These are phyloP conservation scores for Lasioglossum vierecki DNA, from an alignment of 2,888 invertebrate genomes.

Conservation along the genomic window DNA sequence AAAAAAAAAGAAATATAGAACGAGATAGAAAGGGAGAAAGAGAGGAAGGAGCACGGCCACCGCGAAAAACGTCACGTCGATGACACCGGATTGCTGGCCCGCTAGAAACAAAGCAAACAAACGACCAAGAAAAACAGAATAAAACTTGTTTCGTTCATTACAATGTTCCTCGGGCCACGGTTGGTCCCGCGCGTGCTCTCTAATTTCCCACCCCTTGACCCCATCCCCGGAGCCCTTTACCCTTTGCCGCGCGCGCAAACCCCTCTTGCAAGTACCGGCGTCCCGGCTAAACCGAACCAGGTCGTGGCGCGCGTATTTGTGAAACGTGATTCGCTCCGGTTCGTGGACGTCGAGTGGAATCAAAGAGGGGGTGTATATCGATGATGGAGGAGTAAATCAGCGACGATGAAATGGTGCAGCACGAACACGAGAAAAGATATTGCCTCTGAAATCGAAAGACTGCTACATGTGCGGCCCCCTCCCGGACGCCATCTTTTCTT, in stretches of 20 bases:
- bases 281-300: slow-evolving; percentile 46
- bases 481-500: background rate
- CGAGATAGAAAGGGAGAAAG: background rate
- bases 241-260: slow-evolving; percentile 30
- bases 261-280: slow-evolving; percentile 24
- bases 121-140: slow-evolving; percentile 32
- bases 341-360: slow-evolving; percentile 46
- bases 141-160: slow-evolving; percentile 58
- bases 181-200: slow-evolving; percentile 37
- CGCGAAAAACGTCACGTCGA: slow-evolving; percentile 35
- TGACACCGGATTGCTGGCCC: slow-evolving; percentile 31
- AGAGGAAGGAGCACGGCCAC: background rate
- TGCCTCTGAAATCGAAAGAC: slow-evolving; percentile 68
- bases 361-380: slow-evolving; percentile 34
- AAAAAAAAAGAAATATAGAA: background rate
- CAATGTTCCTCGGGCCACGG: slow-evolving; percentile 35
- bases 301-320: slow-evolving; percentile 49
- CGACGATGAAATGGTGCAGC: slow-evolving; percentile 55
- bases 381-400: slow-evolving; percentile 45
- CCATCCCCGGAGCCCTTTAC: slow-evolving; percentile 33
- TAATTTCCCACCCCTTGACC: slow-evolving; percentile 44
- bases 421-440: slow-evolving; percentile 60
- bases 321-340: slow-evolving; percentile 61
- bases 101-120: slow-evolving; percentile 42
- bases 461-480: slow-evolving; percentile 18